phyloP scores from a whole-genome alignment of 2,113 vertebrate genomes.

The Equus przewalskii region DNA sequence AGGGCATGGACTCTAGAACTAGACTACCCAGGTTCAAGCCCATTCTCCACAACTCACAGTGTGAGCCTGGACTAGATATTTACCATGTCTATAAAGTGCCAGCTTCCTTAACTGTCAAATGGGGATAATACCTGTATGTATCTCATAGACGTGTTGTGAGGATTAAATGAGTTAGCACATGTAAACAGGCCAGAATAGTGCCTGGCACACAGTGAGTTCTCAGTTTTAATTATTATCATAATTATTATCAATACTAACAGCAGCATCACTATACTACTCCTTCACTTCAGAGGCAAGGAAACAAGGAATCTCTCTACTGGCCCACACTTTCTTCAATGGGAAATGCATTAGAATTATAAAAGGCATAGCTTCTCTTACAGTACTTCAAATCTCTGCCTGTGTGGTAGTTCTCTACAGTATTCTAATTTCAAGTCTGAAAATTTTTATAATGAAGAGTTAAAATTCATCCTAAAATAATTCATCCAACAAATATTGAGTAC shows the following conservation, averaged over 20 bases:
- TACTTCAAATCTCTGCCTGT: not conserved
- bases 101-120: not conserved
- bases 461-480: not conserved
- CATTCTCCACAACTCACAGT: not conserved
- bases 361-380: not conserved
- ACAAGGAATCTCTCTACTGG: not conserved
- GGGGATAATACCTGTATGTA: not conserved
- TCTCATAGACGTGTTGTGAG: not conserved
- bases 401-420: not conserved
- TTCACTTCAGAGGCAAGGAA: conserved; percentile 1
- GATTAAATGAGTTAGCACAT: not conserved
- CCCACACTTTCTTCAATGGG: not conserved
- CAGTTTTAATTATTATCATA: not conserved
- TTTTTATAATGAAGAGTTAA: conserved; percentile 8
- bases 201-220: not conserved
- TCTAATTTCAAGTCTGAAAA: conserved; percentile 28
- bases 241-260: not conserved
- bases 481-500: conserved; percentile 3
- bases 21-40: not conserved
- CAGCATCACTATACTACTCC: not conserved
- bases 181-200: not conserved
- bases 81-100: not conserved
- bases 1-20: not conserved
- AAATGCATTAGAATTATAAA: conserved; percentile 23
- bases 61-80: not conserved